Evolutionary conservation across 2,113 vertebrate genomes (phyloP).

Genomic region (Bungarus multicinctus): DNA sequence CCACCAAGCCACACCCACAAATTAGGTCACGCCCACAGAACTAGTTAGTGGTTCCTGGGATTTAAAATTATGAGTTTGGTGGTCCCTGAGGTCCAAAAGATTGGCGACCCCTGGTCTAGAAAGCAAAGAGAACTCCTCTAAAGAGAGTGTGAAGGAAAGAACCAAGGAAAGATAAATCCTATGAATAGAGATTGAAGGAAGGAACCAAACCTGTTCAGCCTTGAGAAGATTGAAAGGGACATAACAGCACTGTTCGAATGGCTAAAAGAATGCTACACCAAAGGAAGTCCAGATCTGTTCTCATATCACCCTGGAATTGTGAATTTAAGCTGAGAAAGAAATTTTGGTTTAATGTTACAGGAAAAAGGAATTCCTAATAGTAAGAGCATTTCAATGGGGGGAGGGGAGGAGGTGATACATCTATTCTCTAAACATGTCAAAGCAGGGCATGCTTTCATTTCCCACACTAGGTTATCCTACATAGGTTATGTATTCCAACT

Average conservation of each 20-base stretch:
- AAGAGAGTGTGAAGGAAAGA: background rate
- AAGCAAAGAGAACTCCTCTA: background rate
- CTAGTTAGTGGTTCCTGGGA: too few relatives aligned
- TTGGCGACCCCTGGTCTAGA: too few relatives aligned
- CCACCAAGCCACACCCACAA: too few relatives aligned
- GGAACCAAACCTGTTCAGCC: background rate
- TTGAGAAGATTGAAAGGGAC: background rate
- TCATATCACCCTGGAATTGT: background rate
- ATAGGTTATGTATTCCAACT: background rate
- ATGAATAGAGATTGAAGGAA: background rate
- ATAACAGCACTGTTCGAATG: background rate
- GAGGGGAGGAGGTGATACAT: background rate
- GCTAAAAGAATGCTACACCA: background rate
- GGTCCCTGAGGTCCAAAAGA: too few relatives aligned
- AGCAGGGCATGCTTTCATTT: background rate
- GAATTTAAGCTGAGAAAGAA: background rate
- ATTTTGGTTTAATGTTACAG: background rate
- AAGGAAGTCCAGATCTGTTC: background rate
- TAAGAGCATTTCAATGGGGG: background rate
- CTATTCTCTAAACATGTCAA: background rate
- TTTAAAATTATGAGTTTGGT: too few relatives aligned
- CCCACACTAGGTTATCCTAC: background rate
- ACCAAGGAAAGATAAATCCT: background rate
- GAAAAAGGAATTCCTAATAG: background rate
- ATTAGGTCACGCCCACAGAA: too few relatives aligned